Base-by-base conservation (phyloP, 2,888 invertebrate genomes). In the Colletes collaris region DNA sequence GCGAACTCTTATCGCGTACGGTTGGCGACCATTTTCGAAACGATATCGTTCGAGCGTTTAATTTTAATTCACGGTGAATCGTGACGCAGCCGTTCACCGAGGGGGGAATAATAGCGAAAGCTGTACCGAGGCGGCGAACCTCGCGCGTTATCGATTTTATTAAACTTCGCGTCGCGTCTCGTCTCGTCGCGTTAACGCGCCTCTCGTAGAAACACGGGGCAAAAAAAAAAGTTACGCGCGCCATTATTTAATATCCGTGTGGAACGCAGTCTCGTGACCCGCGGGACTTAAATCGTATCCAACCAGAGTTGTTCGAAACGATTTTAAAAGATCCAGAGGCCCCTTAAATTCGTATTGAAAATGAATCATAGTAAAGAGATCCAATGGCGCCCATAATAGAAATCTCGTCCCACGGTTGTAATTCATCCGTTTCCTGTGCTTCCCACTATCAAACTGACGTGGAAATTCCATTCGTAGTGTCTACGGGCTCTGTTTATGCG, bases 91-190 rank as follows among this genome's bases (percentile, higher is more conserved):
- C 55, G 27, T 16, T 68, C 11, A 6, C 8, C 11, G 11, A 49
- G 49, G 13, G 16, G 44, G 16, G 46, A 69, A 63, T 56, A 58
- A 63, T 10, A 19, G 27, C 56, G 50, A 69, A 62, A 50, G n/a
- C 1, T 13, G 46, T 35, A 35, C 7, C 7, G 44, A 4, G 8
- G 3, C 40, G 37, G 16, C 53, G 46, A 49, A 62, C 50, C 13
- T n/a, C 13, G 60, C 52, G 58, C 63, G 52, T 68, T 62, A 37
- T 65, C 68, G 68, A 67, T 65, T 60, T 56, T 59, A 35, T 60
- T 66, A 64, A 49, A 58, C 55, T 55, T 56, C 55, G 46, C 66
- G 46, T 46, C 53, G 19, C n/a, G 65, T 56, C 56, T 56, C 27
- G 10, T 49, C 46, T 49, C 56, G 59, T 37, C 56, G n/a, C 46